phyloP scores from a whole-genome alignment of 1,140 invertebrate species.

The Diuraphis noxia region DNA sequence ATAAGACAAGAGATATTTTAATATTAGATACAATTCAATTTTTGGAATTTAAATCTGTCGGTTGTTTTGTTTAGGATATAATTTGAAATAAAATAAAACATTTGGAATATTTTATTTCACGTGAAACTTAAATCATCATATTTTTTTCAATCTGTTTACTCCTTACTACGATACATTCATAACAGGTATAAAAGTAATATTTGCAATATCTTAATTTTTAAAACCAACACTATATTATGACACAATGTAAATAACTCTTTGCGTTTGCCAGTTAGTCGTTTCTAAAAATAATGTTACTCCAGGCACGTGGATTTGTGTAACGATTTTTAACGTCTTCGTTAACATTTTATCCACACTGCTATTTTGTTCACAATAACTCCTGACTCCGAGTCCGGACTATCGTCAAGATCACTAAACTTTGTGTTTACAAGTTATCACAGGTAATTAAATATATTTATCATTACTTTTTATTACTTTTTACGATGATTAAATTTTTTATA shows the following conservation, averaged over 20 bases:
- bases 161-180: neutral
- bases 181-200: neutral
- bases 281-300: conserved; percentile 50
- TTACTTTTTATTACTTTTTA: neutral
- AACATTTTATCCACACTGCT: neutral
- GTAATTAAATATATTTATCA: neutral
- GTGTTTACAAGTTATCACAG: neutral
- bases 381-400: neutral
- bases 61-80: neutral
- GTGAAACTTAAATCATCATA: neutral
- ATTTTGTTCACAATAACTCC: neutral
- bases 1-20: neutral
- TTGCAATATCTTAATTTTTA: neutral
- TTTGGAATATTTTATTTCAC: neutral
- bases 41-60: neutral
- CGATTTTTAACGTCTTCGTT: neutral
- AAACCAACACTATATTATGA: neutral
- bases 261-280: conserved; percentile 32
- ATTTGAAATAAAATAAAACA: neutral
- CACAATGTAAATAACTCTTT: conserved; percentile 17
- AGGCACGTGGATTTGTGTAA: conserved; percentile 35
- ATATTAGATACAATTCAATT: neutral
- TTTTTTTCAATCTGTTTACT: neutral
- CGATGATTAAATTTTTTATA: neutral
- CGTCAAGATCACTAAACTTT: neutral